phyloP scores from a whole-genome alignment of 2,888 invertebrate genomes.

The Drosophila conformis region DNA sequence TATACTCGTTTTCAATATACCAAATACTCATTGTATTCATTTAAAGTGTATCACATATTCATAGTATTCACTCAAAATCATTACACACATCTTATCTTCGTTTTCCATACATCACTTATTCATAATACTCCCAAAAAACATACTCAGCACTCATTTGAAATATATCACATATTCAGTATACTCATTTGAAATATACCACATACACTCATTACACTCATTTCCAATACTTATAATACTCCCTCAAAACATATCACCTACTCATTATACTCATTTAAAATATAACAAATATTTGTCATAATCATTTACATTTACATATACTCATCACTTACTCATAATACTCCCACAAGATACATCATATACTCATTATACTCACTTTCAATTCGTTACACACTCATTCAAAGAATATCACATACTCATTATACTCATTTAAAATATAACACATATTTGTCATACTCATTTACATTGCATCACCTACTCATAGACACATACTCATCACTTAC shows the following conservation, averaged over 20 bases:
- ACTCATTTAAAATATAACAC: constrained; percentile 8
- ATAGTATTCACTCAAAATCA: background rate
- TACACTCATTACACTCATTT: background rate
- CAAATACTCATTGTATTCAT: background rate
- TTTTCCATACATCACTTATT: background rate
- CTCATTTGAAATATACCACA: background rate
- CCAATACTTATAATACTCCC: background rate
- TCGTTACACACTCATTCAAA: background rate
- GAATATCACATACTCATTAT: constrained; percentile 8
- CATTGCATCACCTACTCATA: background rate
- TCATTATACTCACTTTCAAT: background rate
- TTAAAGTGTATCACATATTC: background rate
- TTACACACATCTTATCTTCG: background rate
- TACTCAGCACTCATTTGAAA: background rate
- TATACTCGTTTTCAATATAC: background rate
- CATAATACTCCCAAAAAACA: background rate
- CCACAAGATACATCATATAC: background rate
- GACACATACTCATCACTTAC: background rate
- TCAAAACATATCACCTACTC: background rate
- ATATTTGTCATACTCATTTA: background rate
- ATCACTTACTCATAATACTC: background rate
- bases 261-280: background rate
- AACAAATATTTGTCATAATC: background rate
- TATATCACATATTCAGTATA: background rate
- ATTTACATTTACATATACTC: background rate